Base-by-base conservation (phyloP, 2,888 invertebrate species). In the Ophion ventricosus region DNA sequence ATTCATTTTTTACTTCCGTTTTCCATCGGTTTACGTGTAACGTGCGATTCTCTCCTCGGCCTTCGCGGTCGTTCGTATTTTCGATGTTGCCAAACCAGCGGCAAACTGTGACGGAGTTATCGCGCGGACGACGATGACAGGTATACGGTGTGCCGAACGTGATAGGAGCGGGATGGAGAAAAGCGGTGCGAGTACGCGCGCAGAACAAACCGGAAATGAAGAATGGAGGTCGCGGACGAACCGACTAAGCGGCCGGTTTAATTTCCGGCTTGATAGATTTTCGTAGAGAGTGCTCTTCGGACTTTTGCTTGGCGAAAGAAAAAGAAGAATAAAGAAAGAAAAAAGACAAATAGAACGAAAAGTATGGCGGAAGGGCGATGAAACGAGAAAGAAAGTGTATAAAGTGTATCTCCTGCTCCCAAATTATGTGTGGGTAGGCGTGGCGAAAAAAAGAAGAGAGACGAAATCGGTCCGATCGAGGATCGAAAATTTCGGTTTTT, bases 241-340 rank as follows among this genome's bases (percentile, higher is more conserved):
- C 80, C 79, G 78, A 78, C 86, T 84, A 85, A 83, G 80, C 86
- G 81, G 84, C 79, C 79, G 80, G 87, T 90, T 90, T 90, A 90
- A 90, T 90, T 90, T 90, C 90, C 90, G 90, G 89, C 87, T 84
- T 87, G 88, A 88, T 89, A 90, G 88, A 88, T 88, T 88, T 86
- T 84, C 59, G 84, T 61, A 64, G 81, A 66, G 63, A 69, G 77
- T 57, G 66, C 74, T 74, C 74, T 49, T 61, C 66, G 20, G 43
- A 61, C 74, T 78, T 54, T 78, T 70, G 5, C 70, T 54, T 35
- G 49, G 63, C 25, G 26, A n/a, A 40, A 17, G 57, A 14, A 20
- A 35, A 56, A 64, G 35, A 69, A 25, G n/a, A n/a, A n/a, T n/a
- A 54, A 73, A 17, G 54, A 49, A 61, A 49, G 61, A 29, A 66